These are phyloP conservation scores for Lophura nycthemera DNA, from an alignment of 2,113 vertebrate species.

Conservation along the genomic window DNA sequence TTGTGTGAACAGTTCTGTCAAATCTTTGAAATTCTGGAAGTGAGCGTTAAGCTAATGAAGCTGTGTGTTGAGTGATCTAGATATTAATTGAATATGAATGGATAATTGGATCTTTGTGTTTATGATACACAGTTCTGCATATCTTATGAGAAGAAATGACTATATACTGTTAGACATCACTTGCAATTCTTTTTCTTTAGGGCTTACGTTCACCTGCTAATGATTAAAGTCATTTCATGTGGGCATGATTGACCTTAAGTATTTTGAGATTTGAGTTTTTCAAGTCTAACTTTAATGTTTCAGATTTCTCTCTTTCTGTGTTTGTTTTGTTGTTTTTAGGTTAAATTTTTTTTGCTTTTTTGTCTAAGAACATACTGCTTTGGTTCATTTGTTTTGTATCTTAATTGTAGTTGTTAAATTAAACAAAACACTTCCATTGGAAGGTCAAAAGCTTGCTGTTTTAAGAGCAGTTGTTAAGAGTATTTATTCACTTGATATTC, in stretches of 20 bases:
- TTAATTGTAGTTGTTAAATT: background rate
- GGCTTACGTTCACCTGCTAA: background rate
- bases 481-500: slow-evolving; percentile 16
- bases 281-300: background rate
- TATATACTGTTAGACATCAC: background rate
- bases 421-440: background rate
- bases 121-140: background rate
- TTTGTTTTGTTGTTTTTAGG: background rate
- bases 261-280: background rate
- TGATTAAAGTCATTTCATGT: background rate
- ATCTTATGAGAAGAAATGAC: background rate
- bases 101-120: background rate
- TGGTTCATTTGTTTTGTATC: background rate
- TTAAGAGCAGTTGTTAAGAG: background rate
- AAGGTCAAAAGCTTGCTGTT: background rate
- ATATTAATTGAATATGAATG: background rate
- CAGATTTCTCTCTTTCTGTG: background rate
- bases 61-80: background rate
- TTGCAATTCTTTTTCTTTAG: background rate
- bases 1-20: background rate
- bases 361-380: background rate
- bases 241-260: background rate
- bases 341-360: background rate
- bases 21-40: background rate
- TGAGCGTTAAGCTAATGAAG: background rate